phyloP scores from a whole-genome alignment of 2,113 vertebrate species.

The Mobula hypostoma region DNA sequence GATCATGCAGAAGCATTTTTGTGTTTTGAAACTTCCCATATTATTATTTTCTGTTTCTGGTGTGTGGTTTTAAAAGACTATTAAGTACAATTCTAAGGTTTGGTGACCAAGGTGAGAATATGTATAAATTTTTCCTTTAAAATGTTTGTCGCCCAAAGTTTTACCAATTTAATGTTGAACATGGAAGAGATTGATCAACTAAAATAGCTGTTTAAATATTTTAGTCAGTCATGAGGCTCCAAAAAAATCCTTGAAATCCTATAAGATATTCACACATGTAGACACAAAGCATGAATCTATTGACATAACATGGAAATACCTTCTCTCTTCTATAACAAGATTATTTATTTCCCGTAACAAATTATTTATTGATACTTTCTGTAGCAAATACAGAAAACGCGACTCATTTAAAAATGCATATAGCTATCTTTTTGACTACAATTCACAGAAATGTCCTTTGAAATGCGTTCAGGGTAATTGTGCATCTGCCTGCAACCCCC shows the following conservation, averaged over 20 bases:
- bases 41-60: not conserved
- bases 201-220: not conserved
- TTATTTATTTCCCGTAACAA: not conserved
- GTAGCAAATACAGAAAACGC: not conserved
- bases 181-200: not conserved
- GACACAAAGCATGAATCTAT: not conserved
- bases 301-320: not conserved
- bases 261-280: not conserved
- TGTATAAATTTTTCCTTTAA: not conserved
- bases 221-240: not conserved
- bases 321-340: not conserved
- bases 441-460: not conserved
- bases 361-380: not conserved
- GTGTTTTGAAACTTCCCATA: not conserved
- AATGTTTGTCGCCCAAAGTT: not conserved
- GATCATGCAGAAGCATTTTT: not conserved
- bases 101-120: not conserved
- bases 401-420: not conserved
- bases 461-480: not conserved
- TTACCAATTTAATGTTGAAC: not conserved
- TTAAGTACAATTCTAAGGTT: not conserved
- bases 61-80: not conserved
- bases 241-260: not conserved
- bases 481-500: not conserved
- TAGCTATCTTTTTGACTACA: not conserved